Percentiles rank a stretch among this genome's conserved stretches.
Evolutionary conservation across 2,888 invertebrate species (phyloP).

Genomic region (Caenorhabditis sp.): DNA sequence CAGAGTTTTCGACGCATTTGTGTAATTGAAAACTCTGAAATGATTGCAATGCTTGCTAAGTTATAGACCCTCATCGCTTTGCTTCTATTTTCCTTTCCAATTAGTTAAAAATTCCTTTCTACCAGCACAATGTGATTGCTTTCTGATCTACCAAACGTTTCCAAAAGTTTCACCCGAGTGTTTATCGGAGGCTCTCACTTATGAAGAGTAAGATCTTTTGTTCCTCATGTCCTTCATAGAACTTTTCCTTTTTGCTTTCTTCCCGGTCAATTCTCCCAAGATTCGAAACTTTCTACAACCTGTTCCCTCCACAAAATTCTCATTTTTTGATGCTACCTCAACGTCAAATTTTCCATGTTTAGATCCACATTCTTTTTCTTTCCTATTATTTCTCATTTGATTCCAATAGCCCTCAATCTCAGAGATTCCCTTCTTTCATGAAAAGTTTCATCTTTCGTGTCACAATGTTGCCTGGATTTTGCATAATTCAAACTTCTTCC

Average conservation of each 20-base stretch:
- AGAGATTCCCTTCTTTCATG: conserved; percentile 18
- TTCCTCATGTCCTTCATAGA: conserved; percentile 28
- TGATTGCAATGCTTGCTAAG: conserved; percentile 2
- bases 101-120: background rate
- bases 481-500: background rate
- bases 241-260: background rate
- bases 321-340: conserved; percentile 45
- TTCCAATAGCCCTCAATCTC: background rate
- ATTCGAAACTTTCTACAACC: conserved; percentile 29
- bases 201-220: conserved; percentile 35
- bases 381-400: background rate
- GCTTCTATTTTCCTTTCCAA: conserved; percentile 3
- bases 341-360: background rate
- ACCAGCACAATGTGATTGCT: conserved; percentile 35
- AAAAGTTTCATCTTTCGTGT: conserved; percentile 23
- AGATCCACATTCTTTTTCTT: background rate
- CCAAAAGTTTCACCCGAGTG: background rate
- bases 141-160: conserved; percentile 12
- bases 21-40: too few relatives aligned
- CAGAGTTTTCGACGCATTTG: too few relatives aligned
- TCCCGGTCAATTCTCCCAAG: conserved; percentile 10
- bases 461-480: conserved; percentile 27
- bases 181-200: conserved; percentile 37
- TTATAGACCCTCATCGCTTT: conserved; percentile 55
- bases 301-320: conserved; percentile 21